phyloP scores from a whole-genome alignment of 2,113 vertebrate genomes.

The Eclectus roratus region DNA sequence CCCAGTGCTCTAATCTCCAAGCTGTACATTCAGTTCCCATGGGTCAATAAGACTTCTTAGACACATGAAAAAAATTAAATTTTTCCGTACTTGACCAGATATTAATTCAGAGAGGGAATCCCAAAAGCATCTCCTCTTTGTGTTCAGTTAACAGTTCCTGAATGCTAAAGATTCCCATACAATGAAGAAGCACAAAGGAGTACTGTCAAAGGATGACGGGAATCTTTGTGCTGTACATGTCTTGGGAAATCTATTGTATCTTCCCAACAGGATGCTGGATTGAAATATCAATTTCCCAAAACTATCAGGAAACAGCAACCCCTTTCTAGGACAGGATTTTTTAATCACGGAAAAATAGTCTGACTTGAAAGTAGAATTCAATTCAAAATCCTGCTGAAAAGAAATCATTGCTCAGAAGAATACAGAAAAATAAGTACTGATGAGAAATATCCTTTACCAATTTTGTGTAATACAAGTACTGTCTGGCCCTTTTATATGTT shows the following conservation, averaged over 20 bases:
- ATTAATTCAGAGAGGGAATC: not conserved
- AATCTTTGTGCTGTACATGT: not conserved
- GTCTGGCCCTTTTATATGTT: not conserved
- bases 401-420: not conserved
- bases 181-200: not conserved
- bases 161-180: not conserved
- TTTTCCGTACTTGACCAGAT: not conserved
- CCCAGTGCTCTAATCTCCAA: not conserved
- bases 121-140: not conserved
- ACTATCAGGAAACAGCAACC: not conserved
- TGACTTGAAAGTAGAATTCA: not conserved
- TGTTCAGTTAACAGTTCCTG: not conserved
- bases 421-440: not conserved
- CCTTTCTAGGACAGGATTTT: not conserved
- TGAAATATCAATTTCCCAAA: slow-evolving; percentile 10
- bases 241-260: not conserved
- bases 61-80: fast-evolving
- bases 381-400: not conserved
- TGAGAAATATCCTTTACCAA: not conserved
- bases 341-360: not conserved
- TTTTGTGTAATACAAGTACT: not conserved
- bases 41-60: not conserved
- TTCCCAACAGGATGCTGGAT: not conserved
- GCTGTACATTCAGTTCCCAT: not conserved
- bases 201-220: not conserved